A percentile compares a stretch with the other conserved stretches of the same genome.
Conservation (phyloP, 2,797 vertebrate genomes). For the Phoxinus dragarum region DNA sequence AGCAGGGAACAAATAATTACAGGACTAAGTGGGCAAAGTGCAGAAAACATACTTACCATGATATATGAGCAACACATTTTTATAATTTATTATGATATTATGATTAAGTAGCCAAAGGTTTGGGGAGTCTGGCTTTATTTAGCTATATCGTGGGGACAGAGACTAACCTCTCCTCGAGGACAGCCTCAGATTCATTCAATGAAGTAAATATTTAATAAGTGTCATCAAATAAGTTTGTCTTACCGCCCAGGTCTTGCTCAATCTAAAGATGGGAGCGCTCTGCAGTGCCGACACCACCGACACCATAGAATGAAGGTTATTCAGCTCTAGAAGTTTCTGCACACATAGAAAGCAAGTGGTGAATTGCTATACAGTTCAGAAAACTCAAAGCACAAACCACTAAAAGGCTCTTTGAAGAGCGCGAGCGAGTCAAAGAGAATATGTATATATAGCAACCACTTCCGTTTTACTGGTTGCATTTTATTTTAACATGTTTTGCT, state of each 20-base stretch:
- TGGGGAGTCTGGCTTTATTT: background rate
- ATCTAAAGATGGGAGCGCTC: conserved; percentile 94
- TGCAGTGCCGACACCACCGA: conserved; percentile 94
- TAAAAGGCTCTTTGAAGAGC: background rate
- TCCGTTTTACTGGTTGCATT: background rate
- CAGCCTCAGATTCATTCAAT: background rate
- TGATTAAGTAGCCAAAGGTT: conserved; percentile 5
- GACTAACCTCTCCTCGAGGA: background rate
- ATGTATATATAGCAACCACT: background rate
- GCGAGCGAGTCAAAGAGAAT: background rate
- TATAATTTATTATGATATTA: conserved; percentile 4
- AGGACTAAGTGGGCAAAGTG: background rate
- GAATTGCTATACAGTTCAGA: background rate
- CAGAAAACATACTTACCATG: background rate
- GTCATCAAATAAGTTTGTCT: background rate
- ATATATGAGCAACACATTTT: conserved; percentile 12
- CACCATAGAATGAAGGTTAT: conserved; percentile 96
- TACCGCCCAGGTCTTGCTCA: conserved; percentile 91
- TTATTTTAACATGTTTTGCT: background rate
- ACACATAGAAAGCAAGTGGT: conserved; percentile 11
- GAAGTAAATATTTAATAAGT: background rate
- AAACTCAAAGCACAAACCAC: background rate
- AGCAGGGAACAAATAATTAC: conserved; percentile 14
- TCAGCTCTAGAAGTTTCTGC: conserved; percentile 94
- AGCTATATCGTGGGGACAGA: background rate